Base-by-base conservation (phyloP, 2,888 invertebrate genomes). In the Eupelmus urozonus region DNA sequence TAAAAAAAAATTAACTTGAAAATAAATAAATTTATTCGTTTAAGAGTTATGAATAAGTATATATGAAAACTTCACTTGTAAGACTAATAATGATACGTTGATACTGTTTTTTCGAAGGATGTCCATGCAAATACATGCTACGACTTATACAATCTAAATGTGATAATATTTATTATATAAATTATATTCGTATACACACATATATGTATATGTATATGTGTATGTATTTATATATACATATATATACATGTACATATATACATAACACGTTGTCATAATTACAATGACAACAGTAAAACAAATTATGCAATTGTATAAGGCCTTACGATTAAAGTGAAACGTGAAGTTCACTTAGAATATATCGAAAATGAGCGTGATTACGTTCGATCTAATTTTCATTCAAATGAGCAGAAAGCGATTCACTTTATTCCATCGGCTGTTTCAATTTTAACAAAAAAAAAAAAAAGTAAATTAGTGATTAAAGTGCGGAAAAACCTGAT, bases 61-160 rank as follows among this genome's bases (percentile, higher is more conserved):
- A n/a, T n/a, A n/a, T n/a, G 34, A 60, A 59, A 78, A 74, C 7
- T 57, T 78, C 65, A 42, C 34, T 29, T 60, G 25, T 71, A 66
- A 75, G 29, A 53, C 4, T 42, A 65, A 67, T 57, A 62, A 66
- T 51, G 69, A 73, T 49, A 71, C 49, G 34, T 55, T 40, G 59
- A 65, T 66, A 74, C 45, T 59, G 63, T 80, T 82, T 85, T 82
- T 78, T 84, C 81, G 81, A 82, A 81, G 81, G 78, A 84, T 80
- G 79, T 82, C 78, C 80, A 72, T 81, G 78, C 82, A 79, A 81
- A 82, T 82, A 83, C 82, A 82, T 87, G 85, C 87, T 88, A 87
- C 88, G 85, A 88, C 88, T 89, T 88, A 89, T 88, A 89, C 89
- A 89, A 89, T 89, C 89, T 89, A 87, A 89, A 89, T 89, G 89